Base-by-base conservation (phyloP, 2,113 vertebrate genomes). In the Oncorhynchus kisutch region DNA sequence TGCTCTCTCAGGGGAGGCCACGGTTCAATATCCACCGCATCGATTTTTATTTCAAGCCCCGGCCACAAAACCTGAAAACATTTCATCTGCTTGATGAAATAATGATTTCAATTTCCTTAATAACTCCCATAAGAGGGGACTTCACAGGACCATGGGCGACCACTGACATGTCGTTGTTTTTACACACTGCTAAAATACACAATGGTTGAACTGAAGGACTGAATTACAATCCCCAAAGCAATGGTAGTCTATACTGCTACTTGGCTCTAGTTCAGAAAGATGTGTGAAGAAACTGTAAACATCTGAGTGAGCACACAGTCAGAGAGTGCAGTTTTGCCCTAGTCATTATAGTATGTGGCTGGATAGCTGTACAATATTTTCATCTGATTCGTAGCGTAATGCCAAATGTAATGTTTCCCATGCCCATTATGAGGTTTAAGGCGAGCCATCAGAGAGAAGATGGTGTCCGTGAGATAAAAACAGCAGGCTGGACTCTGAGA, bases 1-100 rank as follows among this genome's bases (percentile, higher is more conserved):
- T 29, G 11, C 20, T 75, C 54, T 81, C 65, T 54, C 45, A 6
- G 29, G 60, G 25, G 62, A 67, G 64, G 49, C 18, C 22, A 13
- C 24, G 70, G 74, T 51, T 70, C 75, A 66, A 68, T 70, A 72
- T 71, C 29, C 5, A 51, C 29, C 8, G 16, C 66, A 70, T 71
- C 27, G 74, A 83, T 79, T 65, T 79, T 68, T 75, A 75, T 80
- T 81, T 81, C 66, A 73, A 13, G 24, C 39, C 22, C n/a, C 7
- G 25, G 34, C 48, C 34, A 64, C 13, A 48, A 71, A 67, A 82
- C 71, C 76, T 81, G 81, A 71, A 77, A 76, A 80, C 71, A 75
- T 77, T 74, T 82, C 16, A 82, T 86, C 76, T 75, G 48, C 72
- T 77, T 81, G 81, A 87, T 82, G 70, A 85, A 86, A 85, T 82